These are phyloP conservation scores for Tympanoctomys barrerae DNA, from an alignment of 2,797 vertebrate genomes.

Conservation along the genomic window DNA sequence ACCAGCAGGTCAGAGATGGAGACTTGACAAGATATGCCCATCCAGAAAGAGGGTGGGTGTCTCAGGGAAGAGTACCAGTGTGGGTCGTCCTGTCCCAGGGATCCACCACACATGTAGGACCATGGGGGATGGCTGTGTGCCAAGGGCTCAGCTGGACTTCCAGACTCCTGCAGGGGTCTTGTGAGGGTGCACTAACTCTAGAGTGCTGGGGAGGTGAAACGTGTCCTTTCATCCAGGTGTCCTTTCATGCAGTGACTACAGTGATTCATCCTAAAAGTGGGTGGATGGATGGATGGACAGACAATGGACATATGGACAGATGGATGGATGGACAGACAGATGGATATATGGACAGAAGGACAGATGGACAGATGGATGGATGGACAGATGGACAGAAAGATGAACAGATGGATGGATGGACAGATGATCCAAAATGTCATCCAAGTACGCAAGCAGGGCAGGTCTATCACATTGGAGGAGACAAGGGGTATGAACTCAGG, in stretches of 20 bases:
- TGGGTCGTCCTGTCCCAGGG: not conserved
- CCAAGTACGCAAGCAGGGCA: not conserved
- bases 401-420: no score
- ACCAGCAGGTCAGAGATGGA: not conserved
- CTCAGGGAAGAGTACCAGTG: not conserved
- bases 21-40: no score
- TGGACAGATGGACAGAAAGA: no score
- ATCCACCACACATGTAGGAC: rapidly evolving
- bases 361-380: not conserved
- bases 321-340: not conserved
- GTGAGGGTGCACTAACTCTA: not conserved
- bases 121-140: not conserved
- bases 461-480: rapidly evolving
- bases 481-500: rapidly evolving
- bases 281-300: not conserved
- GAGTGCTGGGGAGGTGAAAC: not conserved
- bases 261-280: rapidly evolving
- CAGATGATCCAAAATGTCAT: not conserved
- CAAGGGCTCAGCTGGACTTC: not conserved
- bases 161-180: not conserved
- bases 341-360: not conserved
- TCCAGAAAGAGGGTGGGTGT: no score
- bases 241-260: rapidly evolving
- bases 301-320: no score
- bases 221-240: not conserved